phyloP scores from a whole-genome alignment of 2,797 vertebrate genomes.

The Bucorvus abyssinicus region DNA sequence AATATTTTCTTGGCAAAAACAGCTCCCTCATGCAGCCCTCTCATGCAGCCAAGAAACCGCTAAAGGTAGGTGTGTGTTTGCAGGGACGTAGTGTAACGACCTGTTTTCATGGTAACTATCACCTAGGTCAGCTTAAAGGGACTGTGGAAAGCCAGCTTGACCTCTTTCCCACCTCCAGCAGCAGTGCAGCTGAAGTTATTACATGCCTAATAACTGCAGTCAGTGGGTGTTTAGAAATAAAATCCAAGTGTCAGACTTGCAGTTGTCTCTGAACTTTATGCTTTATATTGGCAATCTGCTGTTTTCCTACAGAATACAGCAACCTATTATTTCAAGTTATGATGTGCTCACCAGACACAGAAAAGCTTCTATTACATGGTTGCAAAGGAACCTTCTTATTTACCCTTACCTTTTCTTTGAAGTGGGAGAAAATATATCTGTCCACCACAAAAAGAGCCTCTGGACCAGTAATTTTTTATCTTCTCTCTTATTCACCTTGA shows the following conservation, averaged over 20 bases:
- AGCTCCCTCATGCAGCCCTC: neutral
- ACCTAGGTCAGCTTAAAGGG: neutral
- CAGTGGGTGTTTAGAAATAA: neutral
- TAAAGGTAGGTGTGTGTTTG: neutral
- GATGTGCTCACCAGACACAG: neutral
- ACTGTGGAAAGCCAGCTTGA: neutral
- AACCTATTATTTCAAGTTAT: neutral
- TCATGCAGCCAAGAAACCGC: neutral
- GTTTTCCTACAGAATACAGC: neutral
- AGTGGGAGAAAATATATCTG: neutral
- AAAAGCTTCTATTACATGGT: neutral
- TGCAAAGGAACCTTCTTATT: neutral
- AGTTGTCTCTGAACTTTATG: neutral
- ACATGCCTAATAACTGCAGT: neutral
- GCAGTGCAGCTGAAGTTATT: neutral
- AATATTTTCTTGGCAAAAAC: neutral
- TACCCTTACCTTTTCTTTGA: neutral
- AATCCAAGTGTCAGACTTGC: neutral
- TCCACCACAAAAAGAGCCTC: neutral
- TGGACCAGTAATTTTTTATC: neutral
- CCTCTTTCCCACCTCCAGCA: neutral
- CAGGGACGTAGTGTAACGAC: neutral
- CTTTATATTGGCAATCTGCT: neutral
- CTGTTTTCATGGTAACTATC: neutral
- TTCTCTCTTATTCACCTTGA: neutral